A percentile compares a stretch with the other conserved stretches of the same genome.
phyloP scores from a whole-genome alignment of 2,113 vertebrate genomes.

The Peromyscus maniculatus region DNA sequence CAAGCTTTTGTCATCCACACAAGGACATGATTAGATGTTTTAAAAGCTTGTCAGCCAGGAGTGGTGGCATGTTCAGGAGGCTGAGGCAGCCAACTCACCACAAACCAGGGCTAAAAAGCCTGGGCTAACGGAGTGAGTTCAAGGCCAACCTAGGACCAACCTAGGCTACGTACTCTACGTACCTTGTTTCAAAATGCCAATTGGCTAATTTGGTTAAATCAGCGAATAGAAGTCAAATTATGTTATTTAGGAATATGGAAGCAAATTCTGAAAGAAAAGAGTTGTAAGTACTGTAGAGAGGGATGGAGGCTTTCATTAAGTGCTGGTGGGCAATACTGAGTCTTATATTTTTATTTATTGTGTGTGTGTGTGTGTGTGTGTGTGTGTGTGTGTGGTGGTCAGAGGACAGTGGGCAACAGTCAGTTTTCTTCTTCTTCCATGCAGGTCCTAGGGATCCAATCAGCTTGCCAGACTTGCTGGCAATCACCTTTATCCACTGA shows the following conservation, averaged over 20 bases:
- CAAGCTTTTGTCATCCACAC: background rate
- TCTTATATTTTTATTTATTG: too few species aligned
- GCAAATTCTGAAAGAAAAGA: background rate
- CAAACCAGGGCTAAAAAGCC: background rate
- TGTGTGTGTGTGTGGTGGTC: background rate
- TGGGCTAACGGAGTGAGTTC: background rate
- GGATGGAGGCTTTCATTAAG: too few species aligned
- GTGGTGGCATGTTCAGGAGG: background rate
- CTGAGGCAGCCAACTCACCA: background rate
- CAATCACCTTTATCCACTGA: background rate
- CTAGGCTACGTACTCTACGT: background rate
- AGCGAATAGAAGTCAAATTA: background rate
- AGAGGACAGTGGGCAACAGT: background rate
- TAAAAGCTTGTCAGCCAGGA: background rate
- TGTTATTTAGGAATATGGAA: background rate
- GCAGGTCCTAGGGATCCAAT: background rate
- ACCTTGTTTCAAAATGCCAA: background rate
- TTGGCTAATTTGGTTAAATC: background rate
- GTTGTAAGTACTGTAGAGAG: background rate
- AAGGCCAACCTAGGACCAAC: background rate
- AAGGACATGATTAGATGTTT: background rate
- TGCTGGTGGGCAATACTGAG: too few species aligned
- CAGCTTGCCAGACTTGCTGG: background rate
- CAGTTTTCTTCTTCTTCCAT: background rate
- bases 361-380: background rate